Evolutionary conservation across 2,888 invertebrate species (phyloP).

Genomic region (Cephus nigrinus): DNA sequence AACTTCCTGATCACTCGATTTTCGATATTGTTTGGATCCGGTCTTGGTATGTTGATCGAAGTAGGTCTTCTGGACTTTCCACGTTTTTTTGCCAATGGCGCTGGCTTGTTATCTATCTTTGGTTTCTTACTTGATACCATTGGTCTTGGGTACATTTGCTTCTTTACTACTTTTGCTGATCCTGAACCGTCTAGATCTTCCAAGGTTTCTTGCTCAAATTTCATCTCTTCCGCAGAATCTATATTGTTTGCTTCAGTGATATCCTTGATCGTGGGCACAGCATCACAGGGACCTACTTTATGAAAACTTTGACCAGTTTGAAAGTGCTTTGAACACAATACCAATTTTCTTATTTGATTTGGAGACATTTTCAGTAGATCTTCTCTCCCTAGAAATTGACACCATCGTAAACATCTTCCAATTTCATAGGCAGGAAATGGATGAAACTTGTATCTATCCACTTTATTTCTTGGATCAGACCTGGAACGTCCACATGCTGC

Average conservation of each 20-base stretch:
- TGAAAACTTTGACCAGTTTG: constrained; percentile 58
- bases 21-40: constrained; percentile 48
- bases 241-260: constrained; percentile 31
- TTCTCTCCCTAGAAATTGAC: constrained; percentile 61
- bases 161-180: constrained; percentile 30
- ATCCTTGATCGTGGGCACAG: constrained; percentile 58
- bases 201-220: constrained; percentile 3
- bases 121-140: constrained; percentile 63
- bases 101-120: constrained; percentile 60
- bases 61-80: constrained; percentile 60
- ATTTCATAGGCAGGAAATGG: constrained; percentile 64
- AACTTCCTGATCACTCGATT: constrained; percentile 50
- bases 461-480: constrained; percentile 57
- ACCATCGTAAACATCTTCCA: constrained; percentile 62
- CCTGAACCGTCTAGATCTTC: constrained; percentile 4
- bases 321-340: constrained; percentile 62
- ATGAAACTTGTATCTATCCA: constrained; percentile 60
- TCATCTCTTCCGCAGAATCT: neutral
- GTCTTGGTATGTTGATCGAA: constrained; percentile 58
- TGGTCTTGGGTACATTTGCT: constrained; percentile 40
- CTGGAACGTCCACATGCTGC: constrained; percentile 60
- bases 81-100: constrained; percentile 60
- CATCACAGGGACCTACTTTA: constrained; percentile 59
- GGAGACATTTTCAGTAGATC: constrained; percentile 63
- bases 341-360: constrained; percentile 61